Evolutionary conservation across 2,113 vertebrate genomes (phyloP).

Genomic region (Monopterus albus): DNA sequence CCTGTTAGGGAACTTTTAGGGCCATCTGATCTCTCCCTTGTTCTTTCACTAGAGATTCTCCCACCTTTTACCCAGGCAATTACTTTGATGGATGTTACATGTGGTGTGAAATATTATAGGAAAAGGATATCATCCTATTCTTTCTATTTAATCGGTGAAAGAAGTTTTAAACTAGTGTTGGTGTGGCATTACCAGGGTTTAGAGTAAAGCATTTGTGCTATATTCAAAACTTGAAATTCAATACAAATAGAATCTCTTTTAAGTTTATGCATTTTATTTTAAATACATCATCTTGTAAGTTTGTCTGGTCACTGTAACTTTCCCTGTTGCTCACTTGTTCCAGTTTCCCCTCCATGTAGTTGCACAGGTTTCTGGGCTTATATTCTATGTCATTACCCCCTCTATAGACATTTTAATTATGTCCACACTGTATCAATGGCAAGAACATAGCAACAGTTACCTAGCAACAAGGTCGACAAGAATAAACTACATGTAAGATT

Average conservation of each 20-base stretch:
- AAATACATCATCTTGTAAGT: background rate
- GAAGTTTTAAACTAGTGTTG: background rate
- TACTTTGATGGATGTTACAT: constrained; percentile 23
- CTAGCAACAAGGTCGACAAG: constrained; percentile 83
- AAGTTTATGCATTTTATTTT: background rate
- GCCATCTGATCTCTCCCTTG: constrained; percentile 75
- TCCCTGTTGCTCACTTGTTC: constrained; percentile 19
- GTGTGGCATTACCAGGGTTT: background rate
- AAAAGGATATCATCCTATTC: background rate
- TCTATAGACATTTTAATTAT: constrained; percentile 78
- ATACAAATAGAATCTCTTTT: background rate
- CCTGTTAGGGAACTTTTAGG: constrained; percentile 84
- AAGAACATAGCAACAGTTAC: constrained; percentile 81
- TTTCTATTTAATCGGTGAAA: background rate
- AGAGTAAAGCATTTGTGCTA: background rate
- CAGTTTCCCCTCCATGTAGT: constrained; percentile 6
- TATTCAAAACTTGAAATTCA: background rate
- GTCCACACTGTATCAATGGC: constrained; percentile 74
- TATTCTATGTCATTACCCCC: constrained; percentile 52
- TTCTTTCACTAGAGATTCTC: constrained; percentile 53
- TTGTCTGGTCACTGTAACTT: background rate
- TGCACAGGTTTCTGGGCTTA: constrained; percentile 37
- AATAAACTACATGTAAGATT: constrained; percentile 80
- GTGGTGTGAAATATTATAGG: background rate
- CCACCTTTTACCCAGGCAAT: constrained; percentile 55